These are phyloP conservation scores for Valencia hispanica DNA, from an alignment of 2,797 vertebrate species.

Conservation along the genomic window DNA sequence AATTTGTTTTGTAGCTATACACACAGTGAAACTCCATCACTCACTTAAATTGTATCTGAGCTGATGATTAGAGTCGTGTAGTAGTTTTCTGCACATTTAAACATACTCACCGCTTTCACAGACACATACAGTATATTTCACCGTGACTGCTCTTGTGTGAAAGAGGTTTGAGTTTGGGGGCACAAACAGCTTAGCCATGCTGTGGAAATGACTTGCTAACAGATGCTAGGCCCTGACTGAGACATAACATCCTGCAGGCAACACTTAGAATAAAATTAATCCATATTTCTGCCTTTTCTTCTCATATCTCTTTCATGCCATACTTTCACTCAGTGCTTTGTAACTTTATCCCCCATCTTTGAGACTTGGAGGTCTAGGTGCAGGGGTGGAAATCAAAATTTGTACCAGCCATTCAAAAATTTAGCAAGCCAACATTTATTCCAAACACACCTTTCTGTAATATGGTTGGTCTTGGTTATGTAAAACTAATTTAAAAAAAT, in stretches of 20 bases:
- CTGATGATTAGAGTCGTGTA: slow-evolving; percentile 21
- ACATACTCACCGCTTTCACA: slow-evolving; percentile 27
- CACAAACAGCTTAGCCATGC: slow-evolving; percentile 71
- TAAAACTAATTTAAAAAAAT: background rate
- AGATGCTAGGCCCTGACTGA: slow-evolving; percentile 73
- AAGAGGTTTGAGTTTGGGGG: slow-evolving; percentile 68
- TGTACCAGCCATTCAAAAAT: background rate
- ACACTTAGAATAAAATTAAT: slow-evolving; percentile 68
- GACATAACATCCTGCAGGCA: slow-evolving; percentile 73
- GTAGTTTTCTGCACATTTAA: slow-evolving; percentile 11
- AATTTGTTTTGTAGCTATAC: slow-evolving; percentile 10
- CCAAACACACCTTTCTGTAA: background rate
- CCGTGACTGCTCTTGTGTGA: slow-evolving; percentile 57
- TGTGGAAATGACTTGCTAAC: slow-evolving; percentile 73
- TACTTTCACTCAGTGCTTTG: slow-evolving; percentile 60
- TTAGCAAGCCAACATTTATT: background rate
- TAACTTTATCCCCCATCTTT: slow-evolving; percentile 40
- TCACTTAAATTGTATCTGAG: slow-evolving; percentile 4
- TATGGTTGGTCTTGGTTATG: background rate
- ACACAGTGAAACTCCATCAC: background rate
- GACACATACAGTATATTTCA: slow-evolving; percentile 16
- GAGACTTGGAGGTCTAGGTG: background rate
- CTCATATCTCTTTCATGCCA: slow-evolving; percentile 56
- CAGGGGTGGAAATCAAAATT: background rate
- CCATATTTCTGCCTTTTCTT: slow-evolving; percentile 31